Conservation (phyloP, 1,140 invertebrate genomes). For the Himalopsyche phryganea region DNA sequence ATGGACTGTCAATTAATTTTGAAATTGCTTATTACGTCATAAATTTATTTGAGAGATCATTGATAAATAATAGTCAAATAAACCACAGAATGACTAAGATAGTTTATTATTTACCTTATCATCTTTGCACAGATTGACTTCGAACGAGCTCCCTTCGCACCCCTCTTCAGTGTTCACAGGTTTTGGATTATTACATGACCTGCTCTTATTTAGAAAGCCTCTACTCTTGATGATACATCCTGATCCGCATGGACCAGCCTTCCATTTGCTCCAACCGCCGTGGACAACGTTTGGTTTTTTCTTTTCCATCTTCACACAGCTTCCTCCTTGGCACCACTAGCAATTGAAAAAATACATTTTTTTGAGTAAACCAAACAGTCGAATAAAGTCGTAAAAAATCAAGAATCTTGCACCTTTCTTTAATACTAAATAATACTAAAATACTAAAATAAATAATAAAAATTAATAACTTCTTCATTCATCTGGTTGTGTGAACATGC, state of each 20-base stretch:
- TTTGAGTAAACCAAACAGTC: too few species aligned
- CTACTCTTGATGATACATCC: constrained; percentile 63
- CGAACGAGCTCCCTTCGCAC: constrained; percentile 61
- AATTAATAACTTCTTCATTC: too few species aligned
- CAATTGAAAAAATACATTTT: background rate
- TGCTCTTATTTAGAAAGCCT: constrained; percentile 53
- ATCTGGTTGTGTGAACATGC: too few species aligned
- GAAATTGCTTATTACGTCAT: too few species aligned
- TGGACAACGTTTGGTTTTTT: constrained; percentile 39
- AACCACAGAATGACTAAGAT: too few species aligned
- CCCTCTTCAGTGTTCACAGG: constrained; percentile 53
- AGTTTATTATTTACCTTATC: constrained; percentile 50
- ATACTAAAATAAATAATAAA: too few species aligned
- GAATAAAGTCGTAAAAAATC: too few species aligned
- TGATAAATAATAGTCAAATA: too few species aligned
- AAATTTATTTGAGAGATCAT: too few species aligned
- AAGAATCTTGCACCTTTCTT: too few species aligned
- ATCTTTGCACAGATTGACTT: constrained; percentile 64
- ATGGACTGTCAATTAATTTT: too few species aligned
- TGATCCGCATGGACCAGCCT: constrained; percentile 57
- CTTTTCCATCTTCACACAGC: constrained; percentile 49
- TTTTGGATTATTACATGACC: constrained; percentile 56
- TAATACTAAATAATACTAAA: too few species aligned
- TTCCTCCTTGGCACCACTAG: constrained; percentile 66
- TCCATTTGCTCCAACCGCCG: constrained; percentile 65